Conservation (phyloP, 23 tunicate genomes). For the Clavelina lepadiformis region DNA sequence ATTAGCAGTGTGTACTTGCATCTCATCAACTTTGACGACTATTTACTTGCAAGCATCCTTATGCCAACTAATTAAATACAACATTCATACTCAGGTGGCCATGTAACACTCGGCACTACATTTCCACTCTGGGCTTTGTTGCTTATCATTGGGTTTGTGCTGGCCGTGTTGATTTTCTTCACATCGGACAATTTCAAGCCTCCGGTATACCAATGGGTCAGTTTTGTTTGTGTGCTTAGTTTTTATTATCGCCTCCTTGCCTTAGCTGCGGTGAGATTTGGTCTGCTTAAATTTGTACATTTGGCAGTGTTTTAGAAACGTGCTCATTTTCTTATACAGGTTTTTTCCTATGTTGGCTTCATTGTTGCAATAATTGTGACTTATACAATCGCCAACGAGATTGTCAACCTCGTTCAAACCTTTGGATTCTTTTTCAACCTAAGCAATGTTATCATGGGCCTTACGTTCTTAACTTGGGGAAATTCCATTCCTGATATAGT, state of each 20-base stretch:
- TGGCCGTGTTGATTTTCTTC: slow-evolving; percentile 35
- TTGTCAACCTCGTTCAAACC: slow-evolving; percentile 82
- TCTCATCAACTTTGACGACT: background rate
- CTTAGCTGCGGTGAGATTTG: too few species aligned
- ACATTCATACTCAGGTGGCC: slow-evolving; percentile 28
- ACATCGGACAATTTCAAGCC: slow-evolving; percentile 24
- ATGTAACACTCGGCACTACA: slow-evolving; percentile 23
- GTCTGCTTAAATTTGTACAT: too few species aligned
- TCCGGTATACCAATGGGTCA: slow-evolving; percentile 70
- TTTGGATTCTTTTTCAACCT: slow-evolving; percentile 75
- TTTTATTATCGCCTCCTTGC: too few species aligned
- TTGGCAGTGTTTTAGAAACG: too few species aligned
- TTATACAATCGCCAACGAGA: slow-evolving; percentile 83
- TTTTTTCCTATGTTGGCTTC: slow-evolving; percentile 79
- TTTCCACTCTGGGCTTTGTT: slow-evolving; percentile 83
- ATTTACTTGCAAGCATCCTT: too few species aligned
- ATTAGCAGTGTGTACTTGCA: too few species aligned
- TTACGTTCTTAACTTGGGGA: slow-evolving; percentile 92
- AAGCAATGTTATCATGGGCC: slow-evolving; percentile 93
- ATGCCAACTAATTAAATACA: too few species aligned
- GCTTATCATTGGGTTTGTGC: slow-evolving; percentile 42
- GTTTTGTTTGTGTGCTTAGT: too few species aligned
- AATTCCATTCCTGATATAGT: slow-evolving; percentile 86
- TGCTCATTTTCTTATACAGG: too few species aligned
- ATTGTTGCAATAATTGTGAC: slow-evolving; percentile 68